Percentiles rank a stretch among this genome's conserved stretches.
Evolutionary conservation across 2,888 invertebrate species (phyloP).

Genomic region (Laothoe populi): DNA sequence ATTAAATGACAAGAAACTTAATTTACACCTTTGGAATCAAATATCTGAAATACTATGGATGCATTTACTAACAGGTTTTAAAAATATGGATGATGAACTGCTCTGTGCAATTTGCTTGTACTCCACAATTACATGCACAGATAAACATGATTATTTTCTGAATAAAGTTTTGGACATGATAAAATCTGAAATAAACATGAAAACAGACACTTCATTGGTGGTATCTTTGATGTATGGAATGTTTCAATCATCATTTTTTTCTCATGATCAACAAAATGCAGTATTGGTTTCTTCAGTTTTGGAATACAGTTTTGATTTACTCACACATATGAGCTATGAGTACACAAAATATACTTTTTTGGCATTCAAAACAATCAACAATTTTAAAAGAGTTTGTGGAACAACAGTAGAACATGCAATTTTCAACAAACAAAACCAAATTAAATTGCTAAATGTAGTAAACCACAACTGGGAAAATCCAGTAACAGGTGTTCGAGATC

Average conservation of each 20-base stretch:
- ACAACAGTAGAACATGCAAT: conserved; percentile 58
- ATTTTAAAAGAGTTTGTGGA: conserved; percentile 69
- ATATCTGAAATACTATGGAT: conserved; percentile 57
- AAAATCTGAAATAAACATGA: conserved; percentile 43
- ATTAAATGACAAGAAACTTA: conserved; percentile 34
- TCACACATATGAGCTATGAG: conserved; percentile 67
- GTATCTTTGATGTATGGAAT: conserved; percentile 75
- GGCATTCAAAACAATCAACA: conserved; percentile 77
- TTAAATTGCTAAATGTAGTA: conserved; percentile 74
- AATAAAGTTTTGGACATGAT: conserved; percentile 49
- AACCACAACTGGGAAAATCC: conserved; percentile 87
- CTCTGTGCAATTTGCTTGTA: conserved; percentile 74
- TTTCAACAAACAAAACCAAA: conserved; percentile 57
- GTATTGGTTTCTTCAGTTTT: conserved; percentile 46
- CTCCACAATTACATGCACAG: conserved; percentile 53
- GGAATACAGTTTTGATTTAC: conserved; percentile 54
- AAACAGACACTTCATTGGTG: conserved; percentile 46
- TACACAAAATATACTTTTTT: conserved; percentile 83
- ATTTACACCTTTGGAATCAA: conserved; percentile 46
- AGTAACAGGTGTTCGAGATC: conserved; percentile 81
- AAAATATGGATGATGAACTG: conserved; percentile 70
- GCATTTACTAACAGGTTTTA: conserved; percentile 58
- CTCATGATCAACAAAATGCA: conserved; percentile 39
- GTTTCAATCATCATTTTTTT: conserved; percentile 70
- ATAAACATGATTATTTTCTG: conserved; percentile 55